These are phyloP conservation scores for Telmatherina bonti DNA, from an alignment of 2,797 vertebrate genomes.

Conservation along the genomic window DNA sequence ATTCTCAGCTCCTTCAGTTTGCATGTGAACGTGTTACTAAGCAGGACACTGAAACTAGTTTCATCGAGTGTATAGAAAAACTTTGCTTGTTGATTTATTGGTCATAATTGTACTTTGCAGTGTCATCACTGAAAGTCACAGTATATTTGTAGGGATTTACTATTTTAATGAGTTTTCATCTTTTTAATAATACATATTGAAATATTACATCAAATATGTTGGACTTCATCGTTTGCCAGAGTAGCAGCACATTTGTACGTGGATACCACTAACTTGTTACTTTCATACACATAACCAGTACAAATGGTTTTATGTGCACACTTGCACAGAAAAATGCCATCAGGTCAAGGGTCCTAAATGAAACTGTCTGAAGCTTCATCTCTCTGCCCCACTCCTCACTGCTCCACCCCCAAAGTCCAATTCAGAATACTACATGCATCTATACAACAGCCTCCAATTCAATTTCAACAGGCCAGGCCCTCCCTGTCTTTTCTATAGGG, in stretches of 20 bases:
- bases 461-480: conserved; percentile 77
- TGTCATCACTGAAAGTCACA: neutral
- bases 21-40: neutral
- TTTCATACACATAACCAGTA: conserved; percentile 7
- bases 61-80: neutral
- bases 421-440: conserved; percentile 61
- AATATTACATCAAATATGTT: neutral
- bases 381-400: conserved; percentile 39
- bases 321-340: conserved; percentile 35
- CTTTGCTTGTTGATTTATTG: neutral
- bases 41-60: neutral
- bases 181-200: neutral
- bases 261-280: conserved; percentile 8
- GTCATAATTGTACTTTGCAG: neutral
- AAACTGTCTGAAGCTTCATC: conserved; percentile 75
- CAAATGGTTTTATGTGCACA: conserved; percentile 1
- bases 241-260: conserved; percentile 1
- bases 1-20: neutral
- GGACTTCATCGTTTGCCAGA: neutral
- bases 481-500: conserved; percentile 55
- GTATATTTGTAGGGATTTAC: neutral
- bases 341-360: conserved; percentile 82
- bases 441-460: conserved; percentile 69
- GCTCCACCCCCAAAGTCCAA: conserved; percentile 50
- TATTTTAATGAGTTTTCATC: neutral